Percentiles rank a stretch among this genome's conserved stretches.
These are phyloP conservation scores for Hydrotaea diabolus DNA, from an alignment of 2,888 invertebrate species.

Conservation along the genomic window DNA sequence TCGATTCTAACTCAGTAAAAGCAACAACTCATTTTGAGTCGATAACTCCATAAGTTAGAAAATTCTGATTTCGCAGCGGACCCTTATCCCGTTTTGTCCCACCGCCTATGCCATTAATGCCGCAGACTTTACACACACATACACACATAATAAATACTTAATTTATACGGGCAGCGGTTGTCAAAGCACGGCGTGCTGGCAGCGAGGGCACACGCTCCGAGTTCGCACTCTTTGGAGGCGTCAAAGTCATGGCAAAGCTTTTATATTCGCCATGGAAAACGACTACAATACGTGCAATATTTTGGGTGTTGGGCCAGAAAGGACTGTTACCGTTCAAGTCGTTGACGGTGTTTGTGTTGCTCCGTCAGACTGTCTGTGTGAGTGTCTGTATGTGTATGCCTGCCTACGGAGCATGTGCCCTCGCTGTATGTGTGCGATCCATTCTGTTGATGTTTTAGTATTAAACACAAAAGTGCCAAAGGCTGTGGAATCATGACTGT, in stretches of 20 bases:
- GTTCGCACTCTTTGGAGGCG: slow-evolving; percentile 5
- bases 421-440: no score
- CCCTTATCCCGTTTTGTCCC: background rate
- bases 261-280: slow-evolving; percentile 6
- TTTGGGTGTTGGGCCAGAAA: slow-evolving; percentile 14
- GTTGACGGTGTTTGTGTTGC: background rate
- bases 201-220: background rate
- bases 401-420: no score
- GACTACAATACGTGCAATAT: slow-evolving; percentile 9
- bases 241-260: slow-evolving; percentile 49
- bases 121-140: slow-evolving; percentile 22
- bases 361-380: background rate
- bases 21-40: no score
- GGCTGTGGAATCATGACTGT: slow-evolving; percentile 38
- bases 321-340: background rate
- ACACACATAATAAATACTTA: slow-evolving; percentile 30
- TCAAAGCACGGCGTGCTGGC: no score
- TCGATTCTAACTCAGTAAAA: no score
- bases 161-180: slow-evolving; percentile 45
- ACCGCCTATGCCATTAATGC: background rate
- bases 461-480: slow-evolving; percentile 51
- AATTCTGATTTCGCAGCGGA: no score
- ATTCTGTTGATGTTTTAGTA: slow-evolving; percentile 33
- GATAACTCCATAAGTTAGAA: no score
- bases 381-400: background rate